phyloP scores from a whole-genome alignment of 92 coral and sea anemone genomes.

The Nematostella vectensis region DNA sequence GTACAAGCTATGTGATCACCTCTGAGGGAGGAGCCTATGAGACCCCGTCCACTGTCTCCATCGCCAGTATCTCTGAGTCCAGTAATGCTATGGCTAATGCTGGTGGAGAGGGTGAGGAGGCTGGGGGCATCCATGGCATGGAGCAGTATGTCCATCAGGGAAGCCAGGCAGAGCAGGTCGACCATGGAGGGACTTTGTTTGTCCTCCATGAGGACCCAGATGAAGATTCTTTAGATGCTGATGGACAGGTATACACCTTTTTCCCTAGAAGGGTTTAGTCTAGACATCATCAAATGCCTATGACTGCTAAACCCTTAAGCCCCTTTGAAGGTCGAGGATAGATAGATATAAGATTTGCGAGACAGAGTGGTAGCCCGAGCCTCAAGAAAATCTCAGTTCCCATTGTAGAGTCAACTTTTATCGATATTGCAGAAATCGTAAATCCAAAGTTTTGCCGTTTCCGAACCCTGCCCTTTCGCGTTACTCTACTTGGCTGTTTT shows the following conservation, averaged over 20 bases:
- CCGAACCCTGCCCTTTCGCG: no score
- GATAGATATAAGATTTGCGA: no score
- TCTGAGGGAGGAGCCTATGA: constrained; percentile 82
- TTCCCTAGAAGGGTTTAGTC: background rate
- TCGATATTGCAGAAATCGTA: no score
- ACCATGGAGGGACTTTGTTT: constrained; percentile 69
- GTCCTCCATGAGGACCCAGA: constrained; percentile 80
- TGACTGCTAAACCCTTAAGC: no score
- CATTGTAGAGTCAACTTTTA: no score
- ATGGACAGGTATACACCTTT: constrained; percentile 52
- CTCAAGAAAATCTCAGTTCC: no score
- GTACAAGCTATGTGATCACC: constrained; percentile 89
- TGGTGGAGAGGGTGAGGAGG: constrained; percentile 71
- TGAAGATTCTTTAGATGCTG: constrained; percentile 54
- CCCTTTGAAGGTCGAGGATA: no score
- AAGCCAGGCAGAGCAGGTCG: constrained; percentile 62
- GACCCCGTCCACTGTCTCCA: constrained; percentile 70
- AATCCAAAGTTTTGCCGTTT: no score
- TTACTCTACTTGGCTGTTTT: no score
- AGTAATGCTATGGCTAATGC: constrained; percentile 62
- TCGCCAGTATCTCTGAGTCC: constrained; percentile 74
- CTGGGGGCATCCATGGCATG: constrained; percentile 55
- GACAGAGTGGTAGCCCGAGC: no score
- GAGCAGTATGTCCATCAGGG: constrained; percentile 71
- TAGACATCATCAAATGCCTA: no score